These are phyloP conservation scores for Nettapus auritus DNA, from an alignment of 2,113 vertebrate species.

Conservation along the genomic window DNA sequence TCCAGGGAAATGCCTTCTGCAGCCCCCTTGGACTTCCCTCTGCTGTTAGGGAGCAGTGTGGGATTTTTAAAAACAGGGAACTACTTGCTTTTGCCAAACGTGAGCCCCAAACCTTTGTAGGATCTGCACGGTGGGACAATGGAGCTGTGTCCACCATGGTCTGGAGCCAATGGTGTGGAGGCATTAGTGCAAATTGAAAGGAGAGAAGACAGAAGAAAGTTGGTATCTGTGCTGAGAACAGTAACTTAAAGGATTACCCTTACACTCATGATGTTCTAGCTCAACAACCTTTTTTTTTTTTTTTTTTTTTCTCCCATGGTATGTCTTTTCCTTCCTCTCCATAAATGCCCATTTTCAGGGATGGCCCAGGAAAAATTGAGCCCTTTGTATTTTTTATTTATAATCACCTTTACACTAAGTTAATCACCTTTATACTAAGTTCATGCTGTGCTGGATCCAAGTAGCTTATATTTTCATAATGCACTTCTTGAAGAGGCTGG, in stretches of 20 bases:
- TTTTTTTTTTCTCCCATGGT: neutral
- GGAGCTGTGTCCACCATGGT: neutral
- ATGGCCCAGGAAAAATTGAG: accelerated
- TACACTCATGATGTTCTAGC: neutral
- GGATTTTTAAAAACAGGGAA: neutral
- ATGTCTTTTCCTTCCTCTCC: neutral
- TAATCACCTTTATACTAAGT: neutral
- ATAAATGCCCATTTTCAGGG: neutral
- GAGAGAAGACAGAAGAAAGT: neutral
- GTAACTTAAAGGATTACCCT: neutral
- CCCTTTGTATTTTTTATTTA: neutral
- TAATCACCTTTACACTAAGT: neutral
- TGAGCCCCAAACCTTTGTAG: accelerated
- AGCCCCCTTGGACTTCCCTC: neutral
- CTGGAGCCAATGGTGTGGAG: neutral
- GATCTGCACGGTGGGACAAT: accelerated
- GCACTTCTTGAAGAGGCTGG: neutral
- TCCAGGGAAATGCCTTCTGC: neutral
- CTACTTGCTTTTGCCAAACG: neutral
- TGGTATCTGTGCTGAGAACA: neutral
- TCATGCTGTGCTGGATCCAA: neutral
- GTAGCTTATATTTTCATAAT: neutral
- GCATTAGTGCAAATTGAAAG: neutral
- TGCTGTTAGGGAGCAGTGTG: neutral
- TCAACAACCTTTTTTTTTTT: neutral